Conservation (phyloP, 2,888 invertebrate species). For the Ophion costatus region DNA sequence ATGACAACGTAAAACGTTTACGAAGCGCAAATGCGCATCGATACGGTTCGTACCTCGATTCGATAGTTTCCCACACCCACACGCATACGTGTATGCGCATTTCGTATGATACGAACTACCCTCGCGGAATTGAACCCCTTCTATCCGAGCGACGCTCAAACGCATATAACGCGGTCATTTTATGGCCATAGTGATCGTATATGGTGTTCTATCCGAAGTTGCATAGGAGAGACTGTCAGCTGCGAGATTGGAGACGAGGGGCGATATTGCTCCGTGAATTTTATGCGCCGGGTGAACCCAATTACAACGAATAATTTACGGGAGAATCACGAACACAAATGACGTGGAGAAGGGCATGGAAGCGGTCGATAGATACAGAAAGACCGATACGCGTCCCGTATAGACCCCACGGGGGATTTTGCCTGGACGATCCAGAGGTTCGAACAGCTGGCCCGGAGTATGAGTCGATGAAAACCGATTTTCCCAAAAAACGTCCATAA, state of each 20-base stretch:
- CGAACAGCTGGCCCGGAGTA: conserved; percentile 16
- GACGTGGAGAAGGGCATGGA: conserved; percentile 66
- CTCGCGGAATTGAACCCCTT: conserved; percentile 2
- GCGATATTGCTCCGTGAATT: conserved; percentile 72
- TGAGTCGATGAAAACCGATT: conserved; percentile 45
- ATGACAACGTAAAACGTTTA: conserved; percentile 52
- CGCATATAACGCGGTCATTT: conserved; percentile 15
- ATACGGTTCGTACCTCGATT: conserved; percentile 30
- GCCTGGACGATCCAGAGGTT: conserved; percentile 10
- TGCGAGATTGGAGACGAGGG: conserved; percentile 16
- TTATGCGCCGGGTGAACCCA: conserved; percentile 73
- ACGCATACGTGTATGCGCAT: neutral
- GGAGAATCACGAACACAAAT: conserved; percentile 76
- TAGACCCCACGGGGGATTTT: conserved; percentile 15
- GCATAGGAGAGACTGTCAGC: conserved; percentile 27
- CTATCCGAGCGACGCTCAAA: conserved; percentile 13
- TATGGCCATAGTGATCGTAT: conserved; percentile 29
- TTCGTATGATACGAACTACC: neutral
- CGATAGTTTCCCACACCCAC: neutral
- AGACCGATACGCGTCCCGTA: neutral
- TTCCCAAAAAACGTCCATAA: conserved; percentile 49
- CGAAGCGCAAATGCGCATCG: conserved; percentile 32
- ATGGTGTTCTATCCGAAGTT: neutral
- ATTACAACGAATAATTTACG: conserved; percentile 78
- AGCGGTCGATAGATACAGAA: neutral